phyloP scores from a whole-genome alignment of 2,888 invertebrate species.

The Incurvaria masculella region DNA sequence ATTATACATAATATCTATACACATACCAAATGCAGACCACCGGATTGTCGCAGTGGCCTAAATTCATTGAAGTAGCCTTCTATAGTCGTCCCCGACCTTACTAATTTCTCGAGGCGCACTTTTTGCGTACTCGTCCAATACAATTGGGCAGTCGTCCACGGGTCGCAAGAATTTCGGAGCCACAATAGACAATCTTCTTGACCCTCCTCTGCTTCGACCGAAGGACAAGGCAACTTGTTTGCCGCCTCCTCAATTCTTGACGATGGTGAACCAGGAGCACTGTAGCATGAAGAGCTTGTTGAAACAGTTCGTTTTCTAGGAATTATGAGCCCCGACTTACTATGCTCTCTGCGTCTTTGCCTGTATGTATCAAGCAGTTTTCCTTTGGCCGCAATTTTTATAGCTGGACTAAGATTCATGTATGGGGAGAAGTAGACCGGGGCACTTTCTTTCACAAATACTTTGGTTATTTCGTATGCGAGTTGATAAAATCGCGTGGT shows the following conservation, averaged over 20 bases:
- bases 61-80: not conserved
- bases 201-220: not conserved
- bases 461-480: conserved; percentile 3
- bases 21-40: not conserved
- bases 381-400: conserved; percentile 1
- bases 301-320: not conserved
- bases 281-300: not conserved
- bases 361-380: not conserved
- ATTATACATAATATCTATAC: not conserved
- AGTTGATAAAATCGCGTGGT: conserved; percentile 1
- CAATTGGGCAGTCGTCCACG: not conserved
- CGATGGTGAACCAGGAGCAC: not conserved
- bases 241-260: not conserved
- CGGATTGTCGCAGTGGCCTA: not conserved
- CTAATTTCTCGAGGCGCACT: not conserved
- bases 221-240: not conserved
- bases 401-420: conserved; percentile 1
- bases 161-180: not conserved
- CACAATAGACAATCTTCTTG: not conserved
- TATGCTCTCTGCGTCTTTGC: not conserved
- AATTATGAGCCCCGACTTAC: not conserved
- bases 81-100: not conserved
- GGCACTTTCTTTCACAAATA: conserved; percentile 3
- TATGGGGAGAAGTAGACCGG: conserved; percentile 1
- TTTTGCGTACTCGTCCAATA: not conserved